These are phyloP conservation scores for Carduelis carduelis DNA, from an alignment of 2,797 vertebrate species.

Conservation along the genomic window DNA sequence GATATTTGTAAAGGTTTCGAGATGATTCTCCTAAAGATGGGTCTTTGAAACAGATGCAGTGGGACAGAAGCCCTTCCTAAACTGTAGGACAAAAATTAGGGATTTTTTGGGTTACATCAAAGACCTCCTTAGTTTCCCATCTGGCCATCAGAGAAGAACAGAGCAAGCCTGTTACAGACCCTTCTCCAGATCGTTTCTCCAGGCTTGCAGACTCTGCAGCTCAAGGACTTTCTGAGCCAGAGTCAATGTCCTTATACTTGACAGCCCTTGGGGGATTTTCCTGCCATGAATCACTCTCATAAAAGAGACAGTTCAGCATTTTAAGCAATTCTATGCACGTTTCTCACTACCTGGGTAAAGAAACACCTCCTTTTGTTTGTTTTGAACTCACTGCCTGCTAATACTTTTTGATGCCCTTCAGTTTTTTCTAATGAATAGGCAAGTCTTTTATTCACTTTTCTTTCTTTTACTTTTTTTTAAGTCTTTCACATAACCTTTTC, in stretches of 20 bases:
- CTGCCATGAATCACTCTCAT: not conserved
- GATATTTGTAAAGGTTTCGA: not conserved
- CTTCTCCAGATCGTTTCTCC: not conserved
- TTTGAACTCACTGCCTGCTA: not conserved
- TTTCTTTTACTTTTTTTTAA: not conserved
- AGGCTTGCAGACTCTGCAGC: not conserved
- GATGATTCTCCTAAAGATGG: not conserved
- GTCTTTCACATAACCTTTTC: not conserved
- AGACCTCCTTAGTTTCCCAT: not conserved
- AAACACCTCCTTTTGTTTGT: constrained; percentile 9
- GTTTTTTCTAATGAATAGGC: not conserved
- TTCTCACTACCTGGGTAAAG: not conserved
- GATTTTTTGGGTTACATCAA: not conserved
- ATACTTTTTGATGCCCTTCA: not conserved
- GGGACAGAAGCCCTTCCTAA: not conserved
- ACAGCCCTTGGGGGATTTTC: not conserved
- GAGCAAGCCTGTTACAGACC: not conserved
- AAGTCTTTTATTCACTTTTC: not conserved
- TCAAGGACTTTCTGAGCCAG: not conserved
- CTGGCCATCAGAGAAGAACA: not conserved
- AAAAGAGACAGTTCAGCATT: not conserved
- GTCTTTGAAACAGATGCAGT: not conserved
- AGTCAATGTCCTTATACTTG: not conserved
- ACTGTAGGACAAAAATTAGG: not conserved
- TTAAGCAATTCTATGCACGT: not conserved